Evolutionary conservation across 2,797 vertebrate genomes (phyloP).

Genomic region (Acanthurus tractus): DNA sequence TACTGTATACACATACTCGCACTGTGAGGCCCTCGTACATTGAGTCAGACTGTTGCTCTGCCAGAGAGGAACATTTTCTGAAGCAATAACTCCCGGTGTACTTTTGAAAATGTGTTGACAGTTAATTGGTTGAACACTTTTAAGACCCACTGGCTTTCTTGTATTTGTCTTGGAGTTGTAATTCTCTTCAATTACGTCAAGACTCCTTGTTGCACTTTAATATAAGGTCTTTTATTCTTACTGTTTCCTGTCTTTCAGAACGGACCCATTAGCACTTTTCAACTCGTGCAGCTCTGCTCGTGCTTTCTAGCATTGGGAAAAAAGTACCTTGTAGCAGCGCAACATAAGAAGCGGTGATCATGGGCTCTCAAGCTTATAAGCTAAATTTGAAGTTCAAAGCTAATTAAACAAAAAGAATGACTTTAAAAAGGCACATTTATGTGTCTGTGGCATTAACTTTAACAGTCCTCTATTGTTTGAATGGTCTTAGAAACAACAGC

Average conservation of each 20-base stretch:
- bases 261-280: constrained; percentile 64
- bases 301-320: constrained; percentile 45
- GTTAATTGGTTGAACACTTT: constrained; percentile 61
- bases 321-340: constrained; percentile 27
- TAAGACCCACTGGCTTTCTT: constrained; percentile 41
- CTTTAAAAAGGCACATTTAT: not conserved
- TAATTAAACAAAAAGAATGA: constrained; percentile 41
- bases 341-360: constrained; percentile 35
- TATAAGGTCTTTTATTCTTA: constrained; percentile 57
- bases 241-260: constrained; percentile 64
- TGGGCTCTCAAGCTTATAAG: constrained; percentile 31
- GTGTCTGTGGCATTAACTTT: constrained; percentile 12
- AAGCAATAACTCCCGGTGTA: constrained; percentile 40
- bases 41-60: constrained; percentile 42
- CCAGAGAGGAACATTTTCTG: constrained; percentile 55
- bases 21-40: constrained; percentile 55
- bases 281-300: constrained; percentile 43
- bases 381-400: constrained; percentile 71
- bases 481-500: constrained; percentile 27
- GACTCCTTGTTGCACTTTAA: constrained; percentile 54
- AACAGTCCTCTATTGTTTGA: constrained; percentile 32
- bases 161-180: constrained; percentile 34
- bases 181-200: constrained; percentile 57
- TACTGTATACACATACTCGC: constrained; percentile 48
- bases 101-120: constrained; percentile 63